Base-by-base conservation (phyloP, 2,888 invertebrate species). In the Metalampra italica region DNA sequence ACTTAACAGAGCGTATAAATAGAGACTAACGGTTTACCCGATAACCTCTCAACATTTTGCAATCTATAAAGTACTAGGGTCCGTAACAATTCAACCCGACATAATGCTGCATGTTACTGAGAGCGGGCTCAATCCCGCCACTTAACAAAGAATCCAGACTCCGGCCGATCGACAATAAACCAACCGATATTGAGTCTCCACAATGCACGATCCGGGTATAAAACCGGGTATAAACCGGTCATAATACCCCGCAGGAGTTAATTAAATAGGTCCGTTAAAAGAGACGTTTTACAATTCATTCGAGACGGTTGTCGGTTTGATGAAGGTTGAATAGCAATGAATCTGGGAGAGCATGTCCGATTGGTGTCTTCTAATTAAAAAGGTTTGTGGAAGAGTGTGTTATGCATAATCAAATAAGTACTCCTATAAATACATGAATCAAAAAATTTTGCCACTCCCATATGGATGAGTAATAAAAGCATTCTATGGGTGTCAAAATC, bases 131-230 rank as follows among this genome's bases (percentile, higher is more conserved):
- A 57, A 55, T 58, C 57, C 49, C 45, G 32, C 51, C 68, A 73
- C 75, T 79, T 61, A 59, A 78, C 72, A 76, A 75, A 75, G 75
- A 72, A 58, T 66, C 62, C 53, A 52, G 43, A 43, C 34, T 40
- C 46, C 30, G 36, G 7, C 54, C 66, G 64, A 64, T 52, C 61
- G 66, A 75, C 78, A 80, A 82, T 83, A 82, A 82, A 78, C 71
- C 76, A 64, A 64, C 75, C 76, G 75, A 83, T 84, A 84, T 83
- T 83, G 79, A 79, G 71, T 74, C 75, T 66, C 68, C 72, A 84
- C 83, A 85, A 84, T 82, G 69, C 73, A 68, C 65, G 66, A 64
- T 60, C 64, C 64, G 71, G 66, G 70, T 66, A 75, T 80, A 78
- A 81, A 78, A 71, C 70, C 68, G 45, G 47, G 29, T n/a, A 39